phyloP scores from a whole-genome alignment of 2,888 invertebrate species.

The Apamea anceps region DNA sequence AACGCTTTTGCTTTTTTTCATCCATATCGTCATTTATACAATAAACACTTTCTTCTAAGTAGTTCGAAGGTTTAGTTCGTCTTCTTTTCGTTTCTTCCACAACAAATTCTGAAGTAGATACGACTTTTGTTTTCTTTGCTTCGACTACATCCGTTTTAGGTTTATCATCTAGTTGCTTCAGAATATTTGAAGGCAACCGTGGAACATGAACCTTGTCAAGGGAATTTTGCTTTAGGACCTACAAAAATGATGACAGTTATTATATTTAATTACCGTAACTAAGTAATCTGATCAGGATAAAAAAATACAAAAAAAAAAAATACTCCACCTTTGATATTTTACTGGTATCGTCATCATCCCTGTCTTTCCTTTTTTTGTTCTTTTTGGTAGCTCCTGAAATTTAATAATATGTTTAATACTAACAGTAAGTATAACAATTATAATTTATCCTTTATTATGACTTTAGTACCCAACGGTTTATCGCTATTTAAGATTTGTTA shows the following conservation, averaged over 20 bases:
- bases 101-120: conserved; percentile 82
- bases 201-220: conserved; percentile 78
- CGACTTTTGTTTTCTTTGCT: conserved; percentile 69
- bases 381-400: conserved; percentile 64
- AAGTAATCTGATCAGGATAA: background rate
- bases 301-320: background rate
- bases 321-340: conserved; percentile 75
- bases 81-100: conserved; percentile 78
- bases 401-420: background rate
- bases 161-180: conserved; percentile 80
- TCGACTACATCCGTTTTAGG: conserved; percentile 65
- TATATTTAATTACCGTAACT: background rate
- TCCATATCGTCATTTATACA: conserved; percentile 74
- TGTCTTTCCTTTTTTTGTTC: conserved; percentile 81
- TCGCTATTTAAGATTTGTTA: background rate
- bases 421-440: background rate
- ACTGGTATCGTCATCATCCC: conserved; percentile 75
- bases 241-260: conserved; percentile 39
- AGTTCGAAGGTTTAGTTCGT: conserved; percentile 83
- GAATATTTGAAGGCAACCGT: conserved; percentile 78
- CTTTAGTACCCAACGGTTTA: background rate
- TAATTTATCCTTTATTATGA: background rate
- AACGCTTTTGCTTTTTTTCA: conserved; percentile 70
- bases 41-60: conserved; percentile 85
- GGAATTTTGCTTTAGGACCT: conserved; percentile 79